These are phyloP conservation scores for Diarsia rubi DNA, from an alignment of 2,888 invertebrate genomes.

Conservation along the genomic window DNA sequence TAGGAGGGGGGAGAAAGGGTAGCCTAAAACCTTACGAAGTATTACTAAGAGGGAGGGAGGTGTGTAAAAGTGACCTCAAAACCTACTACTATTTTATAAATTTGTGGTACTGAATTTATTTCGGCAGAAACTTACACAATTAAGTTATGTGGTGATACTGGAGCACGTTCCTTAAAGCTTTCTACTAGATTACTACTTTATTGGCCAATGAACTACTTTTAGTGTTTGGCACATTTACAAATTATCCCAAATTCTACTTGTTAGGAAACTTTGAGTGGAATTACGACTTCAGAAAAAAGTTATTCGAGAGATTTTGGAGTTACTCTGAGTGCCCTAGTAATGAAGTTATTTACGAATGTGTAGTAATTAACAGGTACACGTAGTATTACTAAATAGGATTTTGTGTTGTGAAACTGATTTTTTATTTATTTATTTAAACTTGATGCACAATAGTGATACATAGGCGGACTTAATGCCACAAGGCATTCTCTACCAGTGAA, in stretches of 20 bases:
- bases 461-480: too few relatives aligned
- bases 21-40: background rate
- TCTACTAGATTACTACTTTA: slow-evolving; percentile 27
- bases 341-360: slow-evolving; percentile 11
- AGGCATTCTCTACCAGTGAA: too few relatives aligned
- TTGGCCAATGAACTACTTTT: slow-evolving; percentile 7
- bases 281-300: slow-evolving; percentile 16
- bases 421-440: too few relatives aligned
- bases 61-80: background rate
- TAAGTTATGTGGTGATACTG: slow-evolving; percentile 16
- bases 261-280: slow-evolving; percentile 3
- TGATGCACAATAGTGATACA: too few relatives aligned
- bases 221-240: slow-evolving; percentile 6
- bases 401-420: background rate
- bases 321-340: slow-evolving; percentile 10
- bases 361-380: background rate
- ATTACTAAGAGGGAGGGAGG: background rate
- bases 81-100: background rate
- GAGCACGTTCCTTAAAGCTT: slow-evolving; percentile 30
- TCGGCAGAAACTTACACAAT: slow-evolving; percentile 25
- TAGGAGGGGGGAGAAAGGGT: too few relatives aligned
- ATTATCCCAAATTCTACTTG: slow-evolving; percentile 8
- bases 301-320: slow-evolving; percentile 16
- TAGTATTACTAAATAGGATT: background rate
- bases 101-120: slow-evolving; percentile 1